Conservation (phyloP, 2,797 vertebrate genomes). For the Labroides dimidiatus region DNA sequence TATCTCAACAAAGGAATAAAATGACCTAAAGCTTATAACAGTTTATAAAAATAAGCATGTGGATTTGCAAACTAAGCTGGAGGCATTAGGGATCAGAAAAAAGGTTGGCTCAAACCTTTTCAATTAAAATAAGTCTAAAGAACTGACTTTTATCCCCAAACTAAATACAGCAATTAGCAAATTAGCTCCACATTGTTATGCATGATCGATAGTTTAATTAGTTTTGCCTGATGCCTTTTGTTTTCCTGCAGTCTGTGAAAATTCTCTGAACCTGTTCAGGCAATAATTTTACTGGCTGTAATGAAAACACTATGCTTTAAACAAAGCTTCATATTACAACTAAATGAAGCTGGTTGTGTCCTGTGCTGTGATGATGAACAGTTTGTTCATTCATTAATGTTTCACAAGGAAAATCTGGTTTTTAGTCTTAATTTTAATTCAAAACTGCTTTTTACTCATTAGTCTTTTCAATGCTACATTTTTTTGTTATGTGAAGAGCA, state of each 20-base stretch:
- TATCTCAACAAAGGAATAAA: conserved; percentile 34
- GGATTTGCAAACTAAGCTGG: not conserved
- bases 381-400: too few species aligned
- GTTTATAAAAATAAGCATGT: conserved; percentile 5
- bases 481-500: too few species aligned
- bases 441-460: too few species aligned
- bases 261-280: not conserved
- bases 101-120: conserved; percentile 8
- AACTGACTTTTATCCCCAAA: not conserved
- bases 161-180: not conserved
- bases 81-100: not conserved
- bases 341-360: too few species aligned
- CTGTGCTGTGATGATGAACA: too few species aligned
- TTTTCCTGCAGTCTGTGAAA: not conserved
- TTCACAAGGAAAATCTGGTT: too few species aligned
- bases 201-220: conserved; percentile 3
- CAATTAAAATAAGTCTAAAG: not conserved
- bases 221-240: not conserved
- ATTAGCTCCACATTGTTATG: not conserved
- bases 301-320: too few species aligned
- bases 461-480: too few species aligned
- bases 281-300: not conserved
- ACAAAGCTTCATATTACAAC: too few species aligned
- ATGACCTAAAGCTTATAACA: not conserved
- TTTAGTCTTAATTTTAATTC: too few species aligned